phyloP scores from a whole-genome alignment of 2,797 vertebrate genomes.

The Graptemys geographica region DNA sequence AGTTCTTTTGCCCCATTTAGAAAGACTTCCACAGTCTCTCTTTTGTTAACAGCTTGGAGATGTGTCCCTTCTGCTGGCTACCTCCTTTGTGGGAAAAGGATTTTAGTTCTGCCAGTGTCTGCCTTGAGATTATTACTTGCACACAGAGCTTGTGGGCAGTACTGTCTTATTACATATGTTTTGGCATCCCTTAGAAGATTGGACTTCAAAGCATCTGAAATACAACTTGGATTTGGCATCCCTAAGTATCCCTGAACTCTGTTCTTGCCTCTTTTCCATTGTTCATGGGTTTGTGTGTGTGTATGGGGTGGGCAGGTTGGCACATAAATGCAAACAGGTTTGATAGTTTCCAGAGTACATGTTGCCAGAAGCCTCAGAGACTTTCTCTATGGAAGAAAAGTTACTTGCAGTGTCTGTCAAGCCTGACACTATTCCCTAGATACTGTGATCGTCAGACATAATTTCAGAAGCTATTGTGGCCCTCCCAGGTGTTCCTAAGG shows the following conservation, averaged over 20 bases:
- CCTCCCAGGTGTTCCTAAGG: conserved; percentile 26
- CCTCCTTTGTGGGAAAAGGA: neutral
- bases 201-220: neutral
- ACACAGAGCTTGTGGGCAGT: neutral
- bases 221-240: neutral
- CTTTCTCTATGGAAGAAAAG: neutral
- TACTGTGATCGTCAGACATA: neutral
- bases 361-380: neutral
- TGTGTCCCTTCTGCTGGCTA: neutral
- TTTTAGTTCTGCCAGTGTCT: neutral
- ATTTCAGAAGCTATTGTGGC: conserved; percentile 13
- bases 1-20: neutral
- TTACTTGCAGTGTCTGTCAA: neutral
- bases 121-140: neutral
- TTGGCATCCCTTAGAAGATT: neutral
- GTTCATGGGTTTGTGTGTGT: neutral
- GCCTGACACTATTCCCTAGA: neutral
- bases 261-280: neutral
- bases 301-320: neutral
- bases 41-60: neutral
- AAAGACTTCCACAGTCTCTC: neutral
- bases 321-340: neutral
- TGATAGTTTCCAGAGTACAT: neutral
- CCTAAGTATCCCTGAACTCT: neutral
- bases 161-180: neutral